phyloP scores from a whole-genome alignment of 2,797 vertebrate species.

The Botia kubotai region DNA sequence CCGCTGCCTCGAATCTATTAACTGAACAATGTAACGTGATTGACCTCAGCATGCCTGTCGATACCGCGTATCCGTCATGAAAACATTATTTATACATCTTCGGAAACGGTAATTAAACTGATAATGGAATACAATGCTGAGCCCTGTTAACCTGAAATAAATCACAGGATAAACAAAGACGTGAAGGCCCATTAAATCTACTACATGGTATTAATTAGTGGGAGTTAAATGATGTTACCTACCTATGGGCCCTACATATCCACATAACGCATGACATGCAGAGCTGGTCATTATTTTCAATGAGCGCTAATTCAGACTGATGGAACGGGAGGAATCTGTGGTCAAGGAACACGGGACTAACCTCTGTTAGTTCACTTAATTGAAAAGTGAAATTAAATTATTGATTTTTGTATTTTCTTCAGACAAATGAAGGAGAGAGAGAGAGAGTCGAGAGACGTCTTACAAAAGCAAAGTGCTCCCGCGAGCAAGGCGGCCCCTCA shows the following conservation, averaged over 20 bases:
- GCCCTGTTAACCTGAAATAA: conserved; percentile 40
- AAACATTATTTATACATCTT: conserved; percentile 38
- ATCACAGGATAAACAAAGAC: conserved; percentile 52
- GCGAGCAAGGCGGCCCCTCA: conserved; percentile 38
- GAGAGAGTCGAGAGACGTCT: background rate
- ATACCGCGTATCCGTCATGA: conserved; percentile 11
- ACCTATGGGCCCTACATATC: conserved; percentile 41
- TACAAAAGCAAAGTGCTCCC: conserved; percentile 47
- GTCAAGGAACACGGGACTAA: conserved; percentile 47
- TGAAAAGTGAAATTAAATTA: conserved; percentile 65
- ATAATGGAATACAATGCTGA: conserved; percentile 40
- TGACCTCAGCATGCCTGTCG: conserved; percentile 29
- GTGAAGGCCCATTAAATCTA: conserved; percentile 49
- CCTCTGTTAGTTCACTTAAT: conserved; percentile 62
- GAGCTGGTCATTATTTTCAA: conserved; percentile 53
- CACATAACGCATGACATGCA: conserved; percentile 43
- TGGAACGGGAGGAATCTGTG: conserved; percentile 43
- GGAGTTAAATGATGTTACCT: conserved; percentile 42
- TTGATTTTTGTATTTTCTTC: conserved; percentile 55
- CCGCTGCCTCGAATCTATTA: conserved; percentile 19
- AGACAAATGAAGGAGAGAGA: conserved; percentile 45
- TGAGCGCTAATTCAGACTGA: conserved; percentile 55
- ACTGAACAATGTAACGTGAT: conserved; percentile 36
- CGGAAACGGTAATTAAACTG: conserved; percentile 38
- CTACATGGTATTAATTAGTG: conserved; percentile 55